Evolutionary conservation across 2,113 vertebrate species (phyloP).

Genomic region (Clarias magur): DNA sequence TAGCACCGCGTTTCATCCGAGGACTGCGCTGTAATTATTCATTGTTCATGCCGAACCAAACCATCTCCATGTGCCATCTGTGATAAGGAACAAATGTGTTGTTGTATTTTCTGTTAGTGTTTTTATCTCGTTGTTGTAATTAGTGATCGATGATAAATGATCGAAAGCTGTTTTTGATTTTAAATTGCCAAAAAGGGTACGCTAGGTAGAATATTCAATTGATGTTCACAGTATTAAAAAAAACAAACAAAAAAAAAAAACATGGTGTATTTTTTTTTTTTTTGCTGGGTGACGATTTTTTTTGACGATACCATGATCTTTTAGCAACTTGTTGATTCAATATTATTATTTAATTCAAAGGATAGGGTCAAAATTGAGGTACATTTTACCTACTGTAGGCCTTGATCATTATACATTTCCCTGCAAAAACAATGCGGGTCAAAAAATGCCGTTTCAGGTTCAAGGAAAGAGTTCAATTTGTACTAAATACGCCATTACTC

Average conservation of each 20-base stretch:
- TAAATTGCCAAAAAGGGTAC: constrained; percentile 61
- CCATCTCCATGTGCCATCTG: constrained; percentile 48
- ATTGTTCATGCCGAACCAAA: constrained; percentile 46
- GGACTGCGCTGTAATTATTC: constrained; percentile 12
- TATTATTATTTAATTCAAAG: no score
- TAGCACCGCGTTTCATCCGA: neutral
- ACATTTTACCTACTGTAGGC: no score
- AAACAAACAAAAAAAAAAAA: neutral
- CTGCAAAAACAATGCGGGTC: no score
- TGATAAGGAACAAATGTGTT: constrained; percentile 45
- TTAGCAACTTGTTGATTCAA: neutral
- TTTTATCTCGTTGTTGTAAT: constrained; percentile 38
- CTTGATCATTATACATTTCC: no score
- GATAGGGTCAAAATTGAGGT: no score
- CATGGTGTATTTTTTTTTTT: neutral
- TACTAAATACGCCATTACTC: no score
- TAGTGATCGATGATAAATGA: constrained; percentile 27
- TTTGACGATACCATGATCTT: neutral
- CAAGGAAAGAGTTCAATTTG: no score
- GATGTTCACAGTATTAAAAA: neutral
- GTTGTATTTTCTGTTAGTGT: constrained; percentile 13
- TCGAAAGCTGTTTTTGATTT: constrained; percentile 37
- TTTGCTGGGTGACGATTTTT: neutral
- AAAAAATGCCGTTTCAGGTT: no score
- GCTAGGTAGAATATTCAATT: neutral